Evolutionary conservation across 2,888 invertebrate genomes (phyloP), one percentile per base, ranked within the genome.

Genomic region (Trachelus stipa): DNA sequence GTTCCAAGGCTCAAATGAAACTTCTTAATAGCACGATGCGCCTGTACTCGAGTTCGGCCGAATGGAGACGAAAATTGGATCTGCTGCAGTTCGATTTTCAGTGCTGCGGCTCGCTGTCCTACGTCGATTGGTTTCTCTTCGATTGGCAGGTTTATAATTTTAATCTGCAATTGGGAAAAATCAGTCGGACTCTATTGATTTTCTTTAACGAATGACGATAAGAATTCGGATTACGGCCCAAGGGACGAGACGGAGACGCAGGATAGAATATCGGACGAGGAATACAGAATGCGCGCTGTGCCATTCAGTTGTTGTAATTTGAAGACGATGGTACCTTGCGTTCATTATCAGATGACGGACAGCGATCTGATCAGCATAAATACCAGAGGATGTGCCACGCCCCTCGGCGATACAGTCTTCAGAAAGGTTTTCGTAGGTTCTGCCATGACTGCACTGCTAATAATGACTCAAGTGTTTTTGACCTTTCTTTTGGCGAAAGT

Each of bases 261-360:
- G 56, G 73, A 30, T 40, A 77, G 76, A 56, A 81, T 88, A 35
- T 87, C 87, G 11, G 86, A 88, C 73, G 88, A 87, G 73, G 79
- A 81, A 23, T 82, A 79, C 68, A 83, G 85, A 4, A 80, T 80
- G 15, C 83, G 81, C 1, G 85, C 86, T 11, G 88, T 90, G 1
- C 90, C 90, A 0, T 91, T 87, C 80, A 90, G 90, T 74, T 90
- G 90, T 74, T 91, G 90, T 74, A 87, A 83, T 76, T 68, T 86
- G 37, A 82, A 79, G 0, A 82, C 84, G 0, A 82, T 83, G 73
- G 30, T 79, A 31, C 85, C 89, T 6, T 91, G 90, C 80, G 75
- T 83, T 71, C 89, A 90, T 79, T 77, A 79, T 35, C 83, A 86
- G 33, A 87, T 90, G 78, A 79, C 69, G n/a, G 80, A 83, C 30